These are phyloP conservation scores for Perognathus longimembris DNA, from an alignment of 2,113 vertebrate species.

Conservation along the genomic window DNA sequence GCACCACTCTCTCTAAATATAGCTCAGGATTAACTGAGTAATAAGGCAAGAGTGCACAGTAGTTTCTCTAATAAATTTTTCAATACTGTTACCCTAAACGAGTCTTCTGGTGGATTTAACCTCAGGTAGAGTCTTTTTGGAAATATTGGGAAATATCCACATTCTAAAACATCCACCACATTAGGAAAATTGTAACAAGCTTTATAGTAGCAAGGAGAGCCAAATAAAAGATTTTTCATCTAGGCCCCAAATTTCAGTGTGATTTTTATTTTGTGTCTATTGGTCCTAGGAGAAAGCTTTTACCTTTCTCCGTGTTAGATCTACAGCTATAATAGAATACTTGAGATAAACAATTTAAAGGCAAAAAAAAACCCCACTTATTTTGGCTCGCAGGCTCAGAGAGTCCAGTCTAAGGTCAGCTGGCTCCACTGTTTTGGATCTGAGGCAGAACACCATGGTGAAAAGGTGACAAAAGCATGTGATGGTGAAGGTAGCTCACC, in stretches of 20 bases:
- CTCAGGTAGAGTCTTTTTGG: slow-evolving; percentile 62
- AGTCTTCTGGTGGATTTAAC: slow-evolving; percentile 71
- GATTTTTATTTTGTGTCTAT: slow-evolving; percentile 26
- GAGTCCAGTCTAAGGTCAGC: not conserved
- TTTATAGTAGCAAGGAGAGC: slow-evolving; percentile 61
- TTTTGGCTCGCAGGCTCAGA: not conserved
- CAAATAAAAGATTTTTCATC: slow-evolving; percentile 56
- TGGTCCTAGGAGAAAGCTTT: not conserved
- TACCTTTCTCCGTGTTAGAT: not conserved
- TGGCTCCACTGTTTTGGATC: not conserved
- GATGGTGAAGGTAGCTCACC: not conserved
- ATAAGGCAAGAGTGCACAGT: slow-evolving; percentile 64
- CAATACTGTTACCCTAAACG: slow-evolving; percentile 57
- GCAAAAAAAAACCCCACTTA: not conserved
- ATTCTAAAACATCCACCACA: slow-evolving; percentile 56
- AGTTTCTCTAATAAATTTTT: slow-evolving; percentile 74
- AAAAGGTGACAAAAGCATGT: not conserved
- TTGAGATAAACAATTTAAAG: not conserved
- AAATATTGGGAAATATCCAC: slow-evolving; percentile 67
- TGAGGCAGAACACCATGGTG: not conserved
- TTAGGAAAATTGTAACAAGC: slow-evolving; percentile 51
- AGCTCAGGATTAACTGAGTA: slow-evolving; percentile 51
- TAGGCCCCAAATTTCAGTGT: slow-evolving; percentile 25
- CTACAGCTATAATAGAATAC: not conserved
- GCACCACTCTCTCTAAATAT: slow-evolving; percentile 23